Evolutionary conservation across 2,888 invertebrate genomes (phyloP).

Genomic region (Rapana venosa): DNA sequence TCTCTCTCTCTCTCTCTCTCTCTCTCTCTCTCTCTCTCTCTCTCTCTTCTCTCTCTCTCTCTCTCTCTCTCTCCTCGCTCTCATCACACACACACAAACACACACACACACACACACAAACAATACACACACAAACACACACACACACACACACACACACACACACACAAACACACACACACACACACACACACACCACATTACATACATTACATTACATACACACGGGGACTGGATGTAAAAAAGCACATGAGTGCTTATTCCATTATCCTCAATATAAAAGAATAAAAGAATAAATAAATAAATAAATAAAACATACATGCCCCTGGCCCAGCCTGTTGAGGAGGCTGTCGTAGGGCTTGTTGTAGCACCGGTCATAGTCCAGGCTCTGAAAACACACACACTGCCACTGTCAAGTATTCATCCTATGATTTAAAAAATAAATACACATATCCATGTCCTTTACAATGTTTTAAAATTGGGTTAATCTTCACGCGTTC

Average conservation of each 20-base stretch:
- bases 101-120: background rate
- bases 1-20: no score
- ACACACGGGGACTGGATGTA: no score
- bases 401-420: background rate
- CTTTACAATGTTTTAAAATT: background rate
- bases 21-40: no score
- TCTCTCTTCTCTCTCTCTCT: no score
- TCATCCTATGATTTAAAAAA: background rate
- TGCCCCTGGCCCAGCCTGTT: slow-evolving; percentile 55
- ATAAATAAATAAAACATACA: slow-evolving; percentile 44
- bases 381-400: slow-evolving; percentile 61
- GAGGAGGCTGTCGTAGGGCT: slow-evolving; percentile 60
- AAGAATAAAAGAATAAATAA: background rate
- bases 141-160: background rate
- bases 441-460: background rate
- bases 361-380: slow-evolving; percentile 66
- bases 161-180: slow-evolving; percentile 25
- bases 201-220: no score
- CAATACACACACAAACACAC: background rate
- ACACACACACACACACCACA: no score
- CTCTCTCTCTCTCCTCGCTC: no score
- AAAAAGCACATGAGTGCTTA: no score
- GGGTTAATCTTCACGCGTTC: background rate
- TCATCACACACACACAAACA: background rate
- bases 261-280: no score